Evolutionary conservation across 1,140 invertebrate species (phyloP).

Genomic region (Berghia stephanieae): DNA sequence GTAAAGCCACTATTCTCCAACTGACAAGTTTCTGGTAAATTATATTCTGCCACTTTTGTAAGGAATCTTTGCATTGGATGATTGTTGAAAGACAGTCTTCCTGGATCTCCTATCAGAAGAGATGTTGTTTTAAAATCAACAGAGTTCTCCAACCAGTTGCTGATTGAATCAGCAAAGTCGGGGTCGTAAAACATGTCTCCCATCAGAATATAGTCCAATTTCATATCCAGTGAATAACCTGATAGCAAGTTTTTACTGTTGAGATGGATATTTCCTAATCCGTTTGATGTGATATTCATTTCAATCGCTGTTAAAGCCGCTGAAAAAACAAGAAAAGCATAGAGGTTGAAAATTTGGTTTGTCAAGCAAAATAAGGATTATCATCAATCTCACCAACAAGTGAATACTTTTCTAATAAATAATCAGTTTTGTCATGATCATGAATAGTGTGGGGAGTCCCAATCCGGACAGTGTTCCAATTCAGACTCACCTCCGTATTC

Average conservation of each 20-base stretch:
- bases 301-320: background rate
- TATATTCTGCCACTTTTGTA: slow-evolving; percentile 37
- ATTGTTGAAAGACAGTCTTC: slow-evolving; percentile 33
- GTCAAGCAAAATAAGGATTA: no score
- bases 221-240: background rate
- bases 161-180: slow-evolving; percentile 38
- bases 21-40: slow-evolving; percentile 31
- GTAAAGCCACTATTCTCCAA: slow-evolving; percentile 45
- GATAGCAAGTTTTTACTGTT: background rate
- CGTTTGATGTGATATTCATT: slow-evolving; percentile 25
- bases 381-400: no score
- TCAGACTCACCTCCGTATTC: no score
- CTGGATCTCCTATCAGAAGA: slow-evolving; percentile 44
- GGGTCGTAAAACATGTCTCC: slow-evolving; percentile 58
- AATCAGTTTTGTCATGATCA: no score
- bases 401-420: no score
- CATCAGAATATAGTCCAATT: slow-evolving; percentile 46
- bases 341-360: no score
- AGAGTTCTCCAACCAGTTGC: slow-evolving; percentile 37
- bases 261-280: background rate
- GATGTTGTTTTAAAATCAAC: slow-evolving; percentile 14
- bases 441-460: no score
- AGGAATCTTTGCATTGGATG: slow-evolving; percentile 38
- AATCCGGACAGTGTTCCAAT: no score
- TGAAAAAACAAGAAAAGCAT: no score